These are phyloP conservation scores for Syngnathus rostellatus DNA, from an alignment of 2,797 vertebrate species.

Conservation along the genomic window DNA sequence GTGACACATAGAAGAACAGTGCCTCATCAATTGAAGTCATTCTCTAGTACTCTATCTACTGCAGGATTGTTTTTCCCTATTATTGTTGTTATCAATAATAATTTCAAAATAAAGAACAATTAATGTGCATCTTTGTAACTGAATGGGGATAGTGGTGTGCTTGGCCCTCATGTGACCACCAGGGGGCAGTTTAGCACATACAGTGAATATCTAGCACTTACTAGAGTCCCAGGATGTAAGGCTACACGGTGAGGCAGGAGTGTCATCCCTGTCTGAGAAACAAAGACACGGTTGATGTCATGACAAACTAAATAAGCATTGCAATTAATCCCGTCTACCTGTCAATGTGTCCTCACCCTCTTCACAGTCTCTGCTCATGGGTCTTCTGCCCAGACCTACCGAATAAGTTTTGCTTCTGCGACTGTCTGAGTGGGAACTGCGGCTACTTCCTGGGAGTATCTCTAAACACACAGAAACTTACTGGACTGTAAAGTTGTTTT, in stretches of 20 bases:
- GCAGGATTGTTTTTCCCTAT: too few species aligned
- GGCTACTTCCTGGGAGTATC: constrained; percentile 44
- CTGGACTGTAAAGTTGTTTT: background rate
- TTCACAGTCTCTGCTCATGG: constrained; percentile 58
- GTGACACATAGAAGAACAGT: background rate
- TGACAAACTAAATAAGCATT: constrained; percentile 5
- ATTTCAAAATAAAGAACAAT: too few species aligned
- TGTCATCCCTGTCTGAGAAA: constrained; percentile 67
- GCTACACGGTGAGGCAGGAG: constrained; percentile 70
- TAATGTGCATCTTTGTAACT: too few species aligned
- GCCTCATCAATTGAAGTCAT: too few species aligned
- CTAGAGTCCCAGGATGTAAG: constrained; percentile 75
- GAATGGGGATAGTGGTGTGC: too few species aligned
- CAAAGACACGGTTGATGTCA: constrained; percentile 47
- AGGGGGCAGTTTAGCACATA: too few species aligned
- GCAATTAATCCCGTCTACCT: constrained; percentile 50
- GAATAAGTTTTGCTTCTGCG: constrained; percentile 59
- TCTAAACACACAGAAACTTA: constrained; percentile 37
- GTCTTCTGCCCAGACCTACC: constrained; percentile 55
- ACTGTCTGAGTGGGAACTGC: constrained; percentile 40
- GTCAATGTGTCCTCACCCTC: constrained; percentile 62
- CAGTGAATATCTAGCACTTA: constrained; percentile 45
- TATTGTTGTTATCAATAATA: too few species aligned
- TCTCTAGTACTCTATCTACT: too few species aligned
- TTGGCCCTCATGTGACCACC: too few species aligned